phyloP scores from a whole-genome alignment of 2,113 vertebrate genomes.

The Saguinus midas region DNA sequence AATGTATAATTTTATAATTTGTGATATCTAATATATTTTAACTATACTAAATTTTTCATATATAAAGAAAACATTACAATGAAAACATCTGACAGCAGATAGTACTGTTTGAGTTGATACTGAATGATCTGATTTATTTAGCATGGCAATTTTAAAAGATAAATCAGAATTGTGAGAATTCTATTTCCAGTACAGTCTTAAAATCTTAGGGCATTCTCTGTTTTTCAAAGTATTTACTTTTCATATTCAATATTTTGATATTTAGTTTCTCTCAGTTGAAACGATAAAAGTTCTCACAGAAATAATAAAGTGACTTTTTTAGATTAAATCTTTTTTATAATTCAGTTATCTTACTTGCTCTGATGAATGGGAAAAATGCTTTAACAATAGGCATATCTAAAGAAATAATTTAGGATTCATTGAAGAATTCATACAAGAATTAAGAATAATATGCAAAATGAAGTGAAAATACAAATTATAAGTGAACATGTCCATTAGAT shows the following conservation, averaged over 20 bases:
- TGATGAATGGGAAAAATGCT: neutral
- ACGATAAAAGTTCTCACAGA: constrained; percentile 1
- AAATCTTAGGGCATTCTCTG: neutral
- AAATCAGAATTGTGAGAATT: constrained; percentile 30
- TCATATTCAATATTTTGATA: neutral
- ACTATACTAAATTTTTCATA: constrained; percentile 3
- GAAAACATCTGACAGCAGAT: constrained; percentile 19
- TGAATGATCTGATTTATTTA: neutral
- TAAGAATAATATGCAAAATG: neutral
- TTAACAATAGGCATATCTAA: neutral
- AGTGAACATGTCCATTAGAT: neutral
- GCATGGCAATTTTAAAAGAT: neutral
- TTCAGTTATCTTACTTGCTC: neutral
- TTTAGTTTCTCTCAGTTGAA: neutral
- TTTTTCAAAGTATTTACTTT: constrained; percentile 16
- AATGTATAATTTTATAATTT: neutral
- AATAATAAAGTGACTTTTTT: constrained; percentile 13
- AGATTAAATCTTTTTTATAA: constrained; percentile 9
- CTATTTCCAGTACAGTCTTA: neutral
- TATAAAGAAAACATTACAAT: constrained; percentile 1
- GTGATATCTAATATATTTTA: neutral
- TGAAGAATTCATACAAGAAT: constrained; percentile 4
- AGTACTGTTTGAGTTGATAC: neutral
- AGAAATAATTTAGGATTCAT: neutral
- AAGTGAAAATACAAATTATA: constrained; percentile 2